A percentile compares a stretch with the other conserved stretches of the same genome.
Conservation (phyloP, 2,797 vertebrate species). For the Lycodopsis pacificus region DNA sequence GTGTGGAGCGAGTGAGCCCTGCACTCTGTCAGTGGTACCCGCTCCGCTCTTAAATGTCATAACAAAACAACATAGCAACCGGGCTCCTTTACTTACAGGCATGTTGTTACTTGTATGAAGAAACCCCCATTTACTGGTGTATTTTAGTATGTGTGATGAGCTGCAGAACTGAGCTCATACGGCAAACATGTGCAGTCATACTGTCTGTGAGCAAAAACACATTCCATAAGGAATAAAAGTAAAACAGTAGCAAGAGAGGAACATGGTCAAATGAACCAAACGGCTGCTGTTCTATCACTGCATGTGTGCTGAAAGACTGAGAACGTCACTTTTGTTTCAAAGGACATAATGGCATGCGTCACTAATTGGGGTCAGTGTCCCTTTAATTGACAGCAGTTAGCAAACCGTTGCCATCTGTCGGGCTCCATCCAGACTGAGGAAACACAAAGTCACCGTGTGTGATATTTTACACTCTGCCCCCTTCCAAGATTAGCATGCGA, state of each 20-base stretch:
- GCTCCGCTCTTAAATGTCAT: constrained; percentile 65
- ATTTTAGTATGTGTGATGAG: constrained; percentile 48
- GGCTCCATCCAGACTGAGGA: constrained; percentile 61
- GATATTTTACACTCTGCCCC: constrained; percentile 73
- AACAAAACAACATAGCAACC: constrained; percentile 87
- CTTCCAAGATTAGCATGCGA: constrained; percentile 76
- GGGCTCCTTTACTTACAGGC: constrained; percentile 58
- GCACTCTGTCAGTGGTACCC: constrained; percentile 57
- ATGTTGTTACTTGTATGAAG: constrained; percentile 57
- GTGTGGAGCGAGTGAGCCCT: constrained; percentile 58
- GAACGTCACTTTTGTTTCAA: constrained; percentile 46
- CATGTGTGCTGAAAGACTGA: constrained; percentile 23
- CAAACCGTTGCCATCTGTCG: constrained; percentile 64
- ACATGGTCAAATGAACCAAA: neutral
- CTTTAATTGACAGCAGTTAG: constrained; percentile 65
- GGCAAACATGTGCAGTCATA: constrained; percentile 30
- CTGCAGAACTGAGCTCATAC: constrained; percentile 55
- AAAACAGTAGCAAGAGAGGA: neutral
- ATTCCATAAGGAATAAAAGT: constrained; percentile 39
- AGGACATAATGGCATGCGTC: constrained; percentile 33
- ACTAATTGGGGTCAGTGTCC: constrained; percentile 63
- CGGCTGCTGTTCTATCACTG: constrained; percentile 2
- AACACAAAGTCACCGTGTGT: constrained; percentile 73
- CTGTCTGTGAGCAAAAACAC: constrained; percentile 19
- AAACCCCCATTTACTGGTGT: constrained; percentile 50